phyloP scores from a whole-genome alignment of 2,113 vertebrate species.

The Poecilia latipinna region DNA sequence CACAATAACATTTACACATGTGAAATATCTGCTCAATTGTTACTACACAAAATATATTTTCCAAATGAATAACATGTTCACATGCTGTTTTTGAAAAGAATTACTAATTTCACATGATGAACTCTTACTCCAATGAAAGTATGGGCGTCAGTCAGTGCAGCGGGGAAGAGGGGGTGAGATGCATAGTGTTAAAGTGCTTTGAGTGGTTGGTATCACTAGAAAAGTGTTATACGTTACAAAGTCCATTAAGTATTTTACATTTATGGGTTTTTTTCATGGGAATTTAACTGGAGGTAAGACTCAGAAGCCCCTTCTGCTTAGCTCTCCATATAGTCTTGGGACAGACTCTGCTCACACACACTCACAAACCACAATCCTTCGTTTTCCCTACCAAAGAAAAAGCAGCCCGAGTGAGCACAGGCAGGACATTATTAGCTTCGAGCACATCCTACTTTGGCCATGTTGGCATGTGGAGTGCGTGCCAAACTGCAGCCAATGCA shows the following conservation, averaged over 20 bases:
- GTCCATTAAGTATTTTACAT: too few relatives aligned
- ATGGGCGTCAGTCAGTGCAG: too few relatives aligned
- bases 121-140: too few relatives aligned
- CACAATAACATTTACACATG: neutral
- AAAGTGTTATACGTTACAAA: too few relatives aligned
- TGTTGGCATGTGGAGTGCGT: conserved; percentile 63
- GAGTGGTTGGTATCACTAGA: too few relatives aligned
- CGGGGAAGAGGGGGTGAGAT: too few relatives aligned
- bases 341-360: conserved; percentile 5
- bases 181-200: too few relatives aligned
- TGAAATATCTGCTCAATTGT: neutral
- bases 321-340: neutral
- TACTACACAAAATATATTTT: neutral
- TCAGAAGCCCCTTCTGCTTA: neutral
- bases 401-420: conserved; percentile 45
- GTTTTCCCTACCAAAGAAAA: conserved; percentile 4
- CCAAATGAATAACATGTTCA: too few relatives aligned
- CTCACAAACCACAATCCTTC: conserved; percentile 26
- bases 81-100: too few relatives aligned
- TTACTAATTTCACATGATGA: too few relatives aligned
- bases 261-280: too few relatives aligned
- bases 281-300: neutral
- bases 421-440: conserved; percentile 66
- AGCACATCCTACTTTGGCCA: conserved; percentile 74
- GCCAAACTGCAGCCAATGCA: conserved; percentile 64